Evolutionary conservation across 1,140 invertebrate species (phyloP).

Genomic region (Panonychus citri): DNA sequence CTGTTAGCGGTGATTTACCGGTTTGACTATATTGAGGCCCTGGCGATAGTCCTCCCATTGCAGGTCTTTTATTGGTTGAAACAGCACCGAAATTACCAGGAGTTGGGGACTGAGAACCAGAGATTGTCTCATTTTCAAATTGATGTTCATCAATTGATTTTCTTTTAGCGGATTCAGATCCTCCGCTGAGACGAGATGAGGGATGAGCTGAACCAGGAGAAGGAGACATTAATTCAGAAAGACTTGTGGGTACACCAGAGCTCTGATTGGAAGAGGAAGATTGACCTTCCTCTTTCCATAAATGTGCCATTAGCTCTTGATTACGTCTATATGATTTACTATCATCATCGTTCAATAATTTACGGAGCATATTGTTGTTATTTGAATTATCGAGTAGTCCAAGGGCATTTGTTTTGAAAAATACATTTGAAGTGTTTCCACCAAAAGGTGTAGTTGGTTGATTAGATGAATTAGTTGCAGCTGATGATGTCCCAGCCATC

Average conservation of each 20-base stretch:
- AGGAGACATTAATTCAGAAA: not conserved
- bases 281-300: not conserved
- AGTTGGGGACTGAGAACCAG: not conserved
- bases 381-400: not conserved
- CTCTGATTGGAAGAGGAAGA: not conserved
- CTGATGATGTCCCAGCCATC: not conserved
- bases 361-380: slow-evolving; percentile 11
- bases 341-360: slow-evolving; percentile 10
- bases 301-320: not conserved
- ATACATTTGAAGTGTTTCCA: not conserved
- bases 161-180: not conserved
- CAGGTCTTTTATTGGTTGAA: not conserved
- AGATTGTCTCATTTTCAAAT: not conserved
- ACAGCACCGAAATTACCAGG: not conserved
- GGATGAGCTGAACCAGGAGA: not conserved
- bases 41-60: not conserved
- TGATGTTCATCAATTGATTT: not conserved
- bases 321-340: not conserved
- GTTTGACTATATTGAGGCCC: not conserved
- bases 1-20: not conserved
- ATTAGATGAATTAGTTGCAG: not conserved
- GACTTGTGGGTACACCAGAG: slow-evolving; percentile 1
- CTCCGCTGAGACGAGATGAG: not conserved
- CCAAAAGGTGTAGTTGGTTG: not conserved
- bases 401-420: not conserved